Evolutionary conservation across 2,888 invertebrate genomes (phyloP).

Genomic region (Synanthedon tipuliformis): DNA sequence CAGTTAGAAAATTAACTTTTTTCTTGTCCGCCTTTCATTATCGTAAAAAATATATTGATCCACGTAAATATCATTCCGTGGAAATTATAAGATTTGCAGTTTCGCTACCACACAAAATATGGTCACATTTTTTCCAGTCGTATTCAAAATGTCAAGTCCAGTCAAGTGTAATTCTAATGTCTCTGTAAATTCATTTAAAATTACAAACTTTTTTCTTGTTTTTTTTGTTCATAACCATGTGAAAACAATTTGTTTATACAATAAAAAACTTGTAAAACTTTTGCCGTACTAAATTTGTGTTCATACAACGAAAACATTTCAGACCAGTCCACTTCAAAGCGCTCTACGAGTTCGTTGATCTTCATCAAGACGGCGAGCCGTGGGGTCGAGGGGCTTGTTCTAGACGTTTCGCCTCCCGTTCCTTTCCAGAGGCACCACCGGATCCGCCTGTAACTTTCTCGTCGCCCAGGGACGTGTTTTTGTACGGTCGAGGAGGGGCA

Average conservation of each 20-base stretch:
- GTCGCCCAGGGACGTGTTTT: slow-evolving; percentile 84
- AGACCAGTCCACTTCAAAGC: slow-evolving; percentile 88
- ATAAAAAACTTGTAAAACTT: background rate
- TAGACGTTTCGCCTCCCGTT: slow-evolving; percentile 78
- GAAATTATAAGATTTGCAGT: too few species aligned
- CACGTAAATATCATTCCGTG: too few species aligned
- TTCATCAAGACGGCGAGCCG: slow-evolving; percentile 86
- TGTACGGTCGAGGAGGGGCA: slow-evolving; percentile 87
- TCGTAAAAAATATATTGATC: too few species aligned
- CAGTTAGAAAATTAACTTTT: too few species aligned
- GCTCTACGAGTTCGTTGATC: slow-evolving; percentile 88
- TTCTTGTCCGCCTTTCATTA: too few species aligned
- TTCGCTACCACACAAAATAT: too few species aligned
- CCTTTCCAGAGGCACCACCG: slow-evolving; percentile 61
- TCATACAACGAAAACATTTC: slow-evolving; percentile 8
- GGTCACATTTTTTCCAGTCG: too few species aligned
- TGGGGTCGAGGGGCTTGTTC: slow-evolving; percentile 81
- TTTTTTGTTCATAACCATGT: background rate
- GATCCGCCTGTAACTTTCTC: slow-evolving; percentile 82
- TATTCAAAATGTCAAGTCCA: too few species aligned
- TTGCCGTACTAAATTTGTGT: slow-evolving; percentile 7
- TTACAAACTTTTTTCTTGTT: too few species aligned
- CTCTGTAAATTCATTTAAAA: too few species aligned
- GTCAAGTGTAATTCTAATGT: too few species aligned
- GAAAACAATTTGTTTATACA: too few species aligned